Evolutionary conservation across 2,888 invertebrate species (phyloP).

Genomic region (Sialis lutaria): DNA sequence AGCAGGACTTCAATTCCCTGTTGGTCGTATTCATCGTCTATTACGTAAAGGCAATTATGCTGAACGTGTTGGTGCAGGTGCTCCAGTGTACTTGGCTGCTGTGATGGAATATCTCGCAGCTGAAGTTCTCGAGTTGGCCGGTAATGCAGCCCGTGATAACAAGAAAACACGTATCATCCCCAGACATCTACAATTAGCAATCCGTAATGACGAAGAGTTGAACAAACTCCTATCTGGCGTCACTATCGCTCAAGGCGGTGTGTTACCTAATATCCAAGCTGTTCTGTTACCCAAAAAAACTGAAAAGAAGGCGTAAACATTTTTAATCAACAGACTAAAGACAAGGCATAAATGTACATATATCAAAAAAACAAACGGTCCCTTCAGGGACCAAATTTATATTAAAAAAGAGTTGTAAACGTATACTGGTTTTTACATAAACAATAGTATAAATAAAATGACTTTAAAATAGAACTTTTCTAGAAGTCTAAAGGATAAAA

Average conservation of each 20-base stretch:
- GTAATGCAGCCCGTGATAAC: slow-evolving; percentile 49
- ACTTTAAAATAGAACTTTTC: too few species aligned
- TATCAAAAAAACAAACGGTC: too few species aligned
- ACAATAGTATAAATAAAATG: too few species aligned
- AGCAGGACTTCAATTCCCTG: slow-evolving; percentile 40
- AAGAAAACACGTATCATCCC: slow-evolving; percentile 58
- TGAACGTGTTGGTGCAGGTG: slow-evolving; percentile 35
- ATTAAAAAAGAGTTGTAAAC: too few species aligned
- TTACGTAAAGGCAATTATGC: slow-evolving; percentile 44
- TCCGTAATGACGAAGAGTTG: slow-evolving; percentile 68
- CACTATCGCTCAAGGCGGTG: slow-evolving; percentile 73
- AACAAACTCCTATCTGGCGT: slow-evolving; percentile 60
- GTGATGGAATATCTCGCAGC: slow-evolving; percentile 51
- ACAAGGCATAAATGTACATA: too few species aligned
- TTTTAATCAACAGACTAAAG: too few species aligned
- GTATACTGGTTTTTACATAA: too few species aligned
- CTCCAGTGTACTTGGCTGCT: slow-evolving; percentile 35
- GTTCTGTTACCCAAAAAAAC: slow-evolving; percentile 60
- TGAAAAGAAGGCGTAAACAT: too few species aligned
- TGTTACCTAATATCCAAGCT: slow-evolving; percentile 63
- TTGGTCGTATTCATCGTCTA: slow-evolving; percentile 38
- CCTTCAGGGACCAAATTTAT: too few species aligned
- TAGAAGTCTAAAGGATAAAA: too few species aligned
- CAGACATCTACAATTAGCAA: slow-evolving; percentile 60
- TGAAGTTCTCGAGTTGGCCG: slow-evolving; percentile 49